These are phyloP conservation scores for Aplysina aerophoba DNA, from an alignment of 37 sponge, comb jelly and placozoan species.

Conservation along the genomic window DNA sequence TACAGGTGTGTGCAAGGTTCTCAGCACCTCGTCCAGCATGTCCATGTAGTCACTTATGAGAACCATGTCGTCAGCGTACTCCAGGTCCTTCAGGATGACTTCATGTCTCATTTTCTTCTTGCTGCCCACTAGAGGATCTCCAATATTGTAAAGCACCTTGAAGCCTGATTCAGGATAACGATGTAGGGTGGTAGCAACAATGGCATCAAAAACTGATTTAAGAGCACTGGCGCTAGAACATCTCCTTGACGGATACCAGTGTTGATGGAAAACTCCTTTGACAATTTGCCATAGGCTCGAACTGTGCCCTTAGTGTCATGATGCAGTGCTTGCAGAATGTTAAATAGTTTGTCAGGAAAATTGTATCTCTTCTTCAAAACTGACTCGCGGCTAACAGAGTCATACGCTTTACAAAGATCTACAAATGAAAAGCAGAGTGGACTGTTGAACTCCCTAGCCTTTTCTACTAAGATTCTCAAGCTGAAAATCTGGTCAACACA, in stretches of 20 bases:
- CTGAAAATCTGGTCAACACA: conserved; percentile 41
- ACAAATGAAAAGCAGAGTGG: conserved; percentile 1
- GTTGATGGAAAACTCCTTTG: neutral
- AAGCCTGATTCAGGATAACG: neutral
- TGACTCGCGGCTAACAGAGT: neutral
- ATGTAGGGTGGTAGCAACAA: neutral
- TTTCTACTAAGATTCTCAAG: neutral
- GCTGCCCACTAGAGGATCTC: neutral
- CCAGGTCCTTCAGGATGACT: neutral
- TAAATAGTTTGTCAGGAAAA: neutral
- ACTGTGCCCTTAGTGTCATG: neutral
- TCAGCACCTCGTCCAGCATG: neutral
- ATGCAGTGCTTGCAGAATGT: neutral
- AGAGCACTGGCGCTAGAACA: neutral
- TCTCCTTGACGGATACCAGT: conserved; percentile 10
- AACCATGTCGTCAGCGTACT: neutral
- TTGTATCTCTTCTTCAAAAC: neutral
- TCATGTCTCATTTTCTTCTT: neutral
- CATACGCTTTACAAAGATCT: conserved; percentile 21
- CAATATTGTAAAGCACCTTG: neutral
- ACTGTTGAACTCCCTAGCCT: neutral
- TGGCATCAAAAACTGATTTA: neutral
- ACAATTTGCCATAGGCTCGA: neutral
- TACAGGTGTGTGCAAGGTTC: neutral
- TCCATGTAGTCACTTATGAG: neutral